Evolutionary conservation across 2,113 vertebrate species (phyloP).

Genomic region (Puma concolor): DNA sequence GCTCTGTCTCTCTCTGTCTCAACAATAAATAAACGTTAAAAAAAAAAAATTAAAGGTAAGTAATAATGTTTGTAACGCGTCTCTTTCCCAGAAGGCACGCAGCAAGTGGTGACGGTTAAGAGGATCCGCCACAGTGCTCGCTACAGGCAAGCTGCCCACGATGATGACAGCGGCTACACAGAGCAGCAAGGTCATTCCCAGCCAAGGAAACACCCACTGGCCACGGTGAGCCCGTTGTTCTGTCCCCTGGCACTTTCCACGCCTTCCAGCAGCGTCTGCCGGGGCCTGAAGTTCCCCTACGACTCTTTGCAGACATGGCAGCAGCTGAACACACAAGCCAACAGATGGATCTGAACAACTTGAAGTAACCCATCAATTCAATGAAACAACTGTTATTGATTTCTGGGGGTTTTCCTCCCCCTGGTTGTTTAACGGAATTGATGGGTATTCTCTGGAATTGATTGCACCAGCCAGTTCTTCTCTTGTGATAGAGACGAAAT

Average conservation of each 20-base stretch:
- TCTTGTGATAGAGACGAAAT: conserved; percentile 4
- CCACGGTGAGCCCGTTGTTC: not conserved
- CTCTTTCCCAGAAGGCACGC: not conserved
- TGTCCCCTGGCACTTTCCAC: not conserved
- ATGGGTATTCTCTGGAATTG: not conserved
- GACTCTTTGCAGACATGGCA: not conserved
- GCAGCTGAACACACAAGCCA: not conserved
- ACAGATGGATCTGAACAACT: not conserved
- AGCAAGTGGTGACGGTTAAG: not conserved
- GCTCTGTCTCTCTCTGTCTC: too few relatives aligned
- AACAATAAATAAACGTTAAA: too few relatives aligned
- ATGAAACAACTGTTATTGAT: conserved; percentile 35
- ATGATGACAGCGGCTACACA: accelerated
- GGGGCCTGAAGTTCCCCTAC: not conserved
- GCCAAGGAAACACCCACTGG: not conserved
- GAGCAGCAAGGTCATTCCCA: not conserved
- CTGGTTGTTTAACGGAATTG: conserved; percentile 57
- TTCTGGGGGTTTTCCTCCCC: not conserved
- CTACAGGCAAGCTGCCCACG: not conserved
- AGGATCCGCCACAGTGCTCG: accelerated
- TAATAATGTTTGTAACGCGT: not conserved
- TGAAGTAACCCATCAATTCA: conserved; percentile 27
- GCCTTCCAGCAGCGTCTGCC: not conserved
- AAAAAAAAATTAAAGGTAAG: not conserved
- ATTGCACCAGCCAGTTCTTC: not conserved